Conservation (phyloP, 2,113 vertebrate species). For the Apodemus speciosus region DNA sequence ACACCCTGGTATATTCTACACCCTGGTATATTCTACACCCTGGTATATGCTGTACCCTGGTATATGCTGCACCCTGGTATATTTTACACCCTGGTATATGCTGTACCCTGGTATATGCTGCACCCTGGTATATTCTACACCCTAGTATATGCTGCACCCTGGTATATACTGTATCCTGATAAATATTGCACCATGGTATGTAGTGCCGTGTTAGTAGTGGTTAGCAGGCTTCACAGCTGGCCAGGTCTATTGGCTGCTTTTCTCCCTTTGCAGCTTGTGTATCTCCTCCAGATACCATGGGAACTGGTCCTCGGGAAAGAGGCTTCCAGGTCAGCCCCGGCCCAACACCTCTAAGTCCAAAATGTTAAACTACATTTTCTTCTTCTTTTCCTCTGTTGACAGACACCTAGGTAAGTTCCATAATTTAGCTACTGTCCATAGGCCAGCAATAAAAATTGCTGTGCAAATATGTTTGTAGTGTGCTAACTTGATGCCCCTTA, state of each 20-base stretch:
- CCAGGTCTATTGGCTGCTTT: background rate
- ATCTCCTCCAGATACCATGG: background rate
- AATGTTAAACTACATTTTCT: background rate
- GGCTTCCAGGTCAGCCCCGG: background rate
- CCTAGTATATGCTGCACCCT: background rate
- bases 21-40: background rate
- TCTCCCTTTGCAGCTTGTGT: background rate
- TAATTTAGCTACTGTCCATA: background rate
- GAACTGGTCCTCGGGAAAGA: background rate
- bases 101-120: background rate
- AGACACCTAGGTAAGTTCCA: background rate
- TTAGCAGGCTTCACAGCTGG: background rate
- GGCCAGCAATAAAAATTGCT: background rate
- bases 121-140: background rate
- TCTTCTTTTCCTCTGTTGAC: background rate
- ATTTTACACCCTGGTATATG: rapidly evolving
- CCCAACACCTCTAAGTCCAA: background rate
- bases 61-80: background rate
- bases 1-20: no score
- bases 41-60: background rate
- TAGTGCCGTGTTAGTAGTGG: background rate
- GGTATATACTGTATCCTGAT: no score
- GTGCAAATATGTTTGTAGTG: background rate
- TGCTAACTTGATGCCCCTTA: background rate
- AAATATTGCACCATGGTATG: background rate